Conservation (phyloP, 2,888 invertebrate species). For the Stegophylla sp. region DNA sequence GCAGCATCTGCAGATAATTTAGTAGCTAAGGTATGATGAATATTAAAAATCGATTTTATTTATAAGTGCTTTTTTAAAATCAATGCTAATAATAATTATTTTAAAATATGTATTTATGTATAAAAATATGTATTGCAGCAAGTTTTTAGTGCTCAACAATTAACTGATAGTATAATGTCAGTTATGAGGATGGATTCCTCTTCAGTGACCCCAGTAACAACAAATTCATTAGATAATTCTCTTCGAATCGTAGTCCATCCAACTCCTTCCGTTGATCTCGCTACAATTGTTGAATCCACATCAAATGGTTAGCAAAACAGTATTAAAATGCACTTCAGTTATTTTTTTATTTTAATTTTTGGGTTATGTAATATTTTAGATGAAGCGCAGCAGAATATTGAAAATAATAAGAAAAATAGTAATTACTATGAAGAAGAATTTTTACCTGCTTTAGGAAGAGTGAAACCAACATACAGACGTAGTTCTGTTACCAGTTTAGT, state of each 20-base stretch:
- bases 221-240: constrained; percentile 52
- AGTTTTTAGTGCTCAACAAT: constrained; percentile 78
- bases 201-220: constrained; percentile 19
- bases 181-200: constrained; percentile 67
- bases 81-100: neutral
- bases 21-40: constrained; percentile 71
- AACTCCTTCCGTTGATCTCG: constrained; percentile 73
- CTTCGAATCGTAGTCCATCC: constrained; percentile 50
- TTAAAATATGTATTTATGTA: neutral
- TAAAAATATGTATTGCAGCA: constrained; percentile 66
- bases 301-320: constrained; percentile 64
- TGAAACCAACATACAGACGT: constrained; percentile 40
- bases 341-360: neutral
- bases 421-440: constrained; percentile 50
- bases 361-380: constrained; percentile 11
- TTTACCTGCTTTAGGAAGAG: constrained; percentile 51
- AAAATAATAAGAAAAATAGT: constrained; percentile 56
- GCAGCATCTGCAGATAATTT: constrained; percentile 95
- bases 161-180: constrained; percentile 82
- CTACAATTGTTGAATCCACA: constrained; percentile 84
- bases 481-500: constrained; percentile 55
- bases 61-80: constrained; percentile 3
- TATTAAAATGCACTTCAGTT: neutral
- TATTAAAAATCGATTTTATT: constrained; percentile 7
- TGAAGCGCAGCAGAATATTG: constrained; percentile 52